Conservation (phyloP, 2,888 invertebrate species). For the Synergus japonicus region DNA sequence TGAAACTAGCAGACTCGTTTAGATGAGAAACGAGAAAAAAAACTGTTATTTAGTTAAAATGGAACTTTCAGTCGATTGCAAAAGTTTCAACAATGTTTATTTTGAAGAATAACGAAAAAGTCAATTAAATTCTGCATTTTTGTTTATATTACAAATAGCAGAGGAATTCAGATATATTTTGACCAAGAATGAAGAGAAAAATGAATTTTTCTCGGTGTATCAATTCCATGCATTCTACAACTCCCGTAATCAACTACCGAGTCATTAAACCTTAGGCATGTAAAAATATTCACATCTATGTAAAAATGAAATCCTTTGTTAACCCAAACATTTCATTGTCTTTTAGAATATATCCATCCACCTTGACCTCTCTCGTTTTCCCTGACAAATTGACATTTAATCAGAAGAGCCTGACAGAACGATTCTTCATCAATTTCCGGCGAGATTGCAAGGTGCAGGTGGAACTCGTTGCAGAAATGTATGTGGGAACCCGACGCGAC, state of each 20-base stretch:
- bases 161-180: too few relatives aligned
- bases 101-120: too few relatives aligned
- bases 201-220: neutral
- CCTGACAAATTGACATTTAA: conserved; percentile 21
- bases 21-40: neutral
- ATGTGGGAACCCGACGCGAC: conserved; percentile 51
- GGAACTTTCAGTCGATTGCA: too few relatives aligned
- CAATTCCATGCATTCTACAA: neutral
- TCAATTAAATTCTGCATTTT: too few relatives aligned
- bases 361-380: neutral
- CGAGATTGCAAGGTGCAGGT: conserved; percentile 23
- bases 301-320: neutral
- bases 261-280: neutral
- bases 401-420: neutral
- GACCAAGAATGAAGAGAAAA: neutral
- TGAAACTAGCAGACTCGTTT: conserved; percentile 1
- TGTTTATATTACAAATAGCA: too few relatives aligned
- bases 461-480: conserved; percentile 52
- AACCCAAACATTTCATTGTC: neutral
- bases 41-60: neutral
- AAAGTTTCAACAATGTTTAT: too few relatives aligned
- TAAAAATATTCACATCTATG: neutral
- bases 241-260: neutral
- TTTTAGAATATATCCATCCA: neutral
- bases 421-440: neutral